Evolutionary conservation across 2,113 vertebrate species (phyloP), one percentile per base, ranked within the genome.

Genomic region (Poeciliopsis prolifica): DNA sequence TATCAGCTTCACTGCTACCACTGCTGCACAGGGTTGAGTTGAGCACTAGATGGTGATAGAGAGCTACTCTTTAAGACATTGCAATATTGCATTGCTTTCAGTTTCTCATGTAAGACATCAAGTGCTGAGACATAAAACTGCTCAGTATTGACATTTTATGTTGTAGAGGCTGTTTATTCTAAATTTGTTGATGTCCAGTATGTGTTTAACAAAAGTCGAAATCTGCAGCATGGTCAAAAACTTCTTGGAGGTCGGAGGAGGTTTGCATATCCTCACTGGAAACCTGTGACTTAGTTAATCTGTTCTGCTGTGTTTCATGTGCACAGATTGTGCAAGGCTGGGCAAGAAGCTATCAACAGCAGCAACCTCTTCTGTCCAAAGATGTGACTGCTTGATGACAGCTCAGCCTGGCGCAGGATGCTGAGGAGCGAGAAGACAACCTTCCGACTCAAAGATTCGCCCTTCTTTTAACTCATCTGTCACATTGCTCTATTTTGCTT

Each of bases 241-340:
- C 22, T 19, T 54, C 3, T 14, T 42, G 4, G 5, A 58, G 51
- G 8, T 58, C 8, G 2, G 51, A 17, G 28, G 13, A 28, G 26
- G 35, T 28, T 64, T n/a, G 29, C 24, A 35, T 12, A 58, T 14
- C 22, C 30, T 37, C 22, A 26, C 10, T 15, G n/a, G 62, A 24
- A 61, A 40, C 11, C 11, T 26, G 33, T 72, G 0, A 37, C 7
- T 54, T 4, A 65, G 17, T 5, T 75, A 9, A 78, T 68, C 62
- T 28, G 5, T 31, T 65, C 40, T 79, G 40, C 24, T n/a, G n/a
- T 76, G 15, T 13, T n/a, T 69, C 74, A 51, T 62, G 1, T 79
- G 7, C 77, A 28, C 91, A 97, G 96, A 92, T 96, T 87, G 89
- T 95, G 15, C 95, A 94, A 0, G 90, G 95, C 51, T 97, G 96